Conservation (phyloP, 2,888 invertebrate species). For the Brenthis daphne region DNA sequence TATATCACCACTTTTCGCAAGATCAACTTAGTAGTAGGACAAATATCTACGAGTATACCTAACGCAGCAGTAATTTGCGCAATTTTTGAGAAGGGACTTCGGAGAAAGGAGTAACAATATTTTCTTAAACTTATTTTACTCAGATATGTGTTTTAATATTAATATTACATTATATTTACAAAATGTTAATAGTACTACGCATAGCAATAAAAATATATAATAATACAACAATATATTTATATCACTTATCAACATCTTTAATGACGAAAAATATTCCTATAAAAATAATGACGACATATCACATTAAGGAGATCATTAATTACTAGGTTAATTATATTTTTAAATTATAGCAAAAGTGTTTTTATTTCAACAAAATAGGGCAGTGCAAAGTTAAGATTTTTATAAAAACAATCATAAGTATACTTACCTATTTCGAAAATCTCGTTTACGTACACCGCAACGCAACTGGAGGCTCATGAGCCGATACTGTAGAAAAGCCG, state of each 20-base stretch:
- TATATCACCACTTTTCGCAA: too few relatives aligned
- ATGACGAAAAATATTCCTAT: slow-evolving; percentile 1
- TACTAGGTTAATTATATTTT: neutral
- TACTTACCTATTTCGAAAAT: slow-evolving; percentile 7
- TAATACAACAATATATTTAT: too few relatives aligned
- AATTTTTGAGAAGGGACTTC: too few relatives aligned
- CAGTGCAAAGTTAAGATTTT: neutral
- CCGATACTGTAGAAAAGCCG: slow-evolving; percentile 14
- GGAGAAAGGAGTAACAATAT: too few relatives aligned
- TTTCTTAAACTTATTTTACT: too few relatives aligned
- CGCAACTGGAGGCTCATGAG: slow-evolving; percentile 4
- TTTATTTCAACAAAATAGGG: neutral
- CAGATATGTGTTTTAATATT: too few relatives aligned
- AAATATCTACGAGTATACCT: too few relatives aligned
- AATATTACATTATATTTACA: too few relatives aligned
- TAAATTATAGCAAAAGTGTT: neutral
- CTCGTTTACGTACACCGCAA: neutral
- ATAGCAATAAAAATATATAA: too few relatives aligned
- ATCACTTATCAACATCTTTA: neutral
- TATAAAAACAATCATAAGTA: neutral
- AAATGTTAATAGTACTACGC: too few relatives aligned
- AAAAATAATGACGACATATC: slow-evolving; percentile 8
- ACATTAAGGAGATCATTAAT: neutral
- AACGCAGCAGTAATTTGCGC: too few relatives aligned
- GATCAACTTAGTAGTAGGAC: too few relatives aligned